A percentile compares a stretch with the other conserved stretches of the same genome.
Conservation (phyloP, 1,140 invertebrate species). For the Ceratosolen solmsi region DNA sequence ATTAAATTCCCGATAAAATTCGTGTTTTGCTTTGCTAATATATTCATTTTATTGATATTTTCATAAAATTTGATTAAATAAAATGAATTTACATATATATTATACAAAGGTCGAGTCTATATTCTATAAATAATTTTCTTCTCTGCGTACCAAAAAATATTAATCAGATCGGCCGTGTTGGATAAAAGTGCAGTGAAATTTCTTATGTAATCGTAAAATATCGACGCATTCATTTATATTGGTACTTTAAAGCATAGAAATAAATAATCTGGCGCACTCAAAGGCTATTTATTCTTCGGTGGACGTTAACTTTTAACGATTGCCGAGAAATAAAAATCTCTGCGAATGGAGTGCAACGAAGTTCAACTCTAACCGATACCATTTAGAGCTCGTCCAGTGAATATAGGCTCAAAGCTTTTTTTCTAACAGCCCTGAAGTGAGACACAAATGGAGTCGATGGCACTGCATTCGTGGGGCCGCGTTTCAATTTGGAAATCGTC, state of each 20-base stretch:
- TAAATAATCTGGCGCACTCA: neutral
- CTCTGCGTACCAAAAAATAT: too few relatives aligned
- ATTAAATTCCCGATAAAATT: too few relatives aligned
- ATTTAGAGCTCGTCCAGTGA: neutral
- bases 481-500: conserved; percentile 34
- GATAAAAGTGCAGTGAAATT: neutral
- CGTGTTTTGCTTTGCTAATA: too few relatives aligned
- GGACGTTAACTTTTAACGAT: neutral
- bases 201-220: neutral
- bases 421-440: neutral
- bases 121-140: too few relatives aligned
- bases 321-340: neutral
- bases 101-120: too few relatives aligned
- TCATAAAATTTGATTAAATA: too few relatives aligned
- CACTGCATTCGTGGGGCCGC: neutral
- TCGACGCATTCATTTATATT: neutral
- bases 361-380: neutral
- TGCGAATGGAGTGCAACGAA: neutral
- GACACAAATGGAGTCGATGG: neutral
- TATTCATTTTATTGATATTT: too few relatives aligned
- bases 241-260: neutral
- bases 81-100: too few relatives aligned
- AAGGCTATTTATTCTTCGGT: neutral
- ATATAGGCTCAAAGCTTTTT: neutral
- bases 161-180: too few relatives aligned